Evolutionary conservation across 2,797 vertebrate genomes (phyloP), one percentile per base, ranked within the genome.

Genomic region (Anniella stebbinsi): DNA sequence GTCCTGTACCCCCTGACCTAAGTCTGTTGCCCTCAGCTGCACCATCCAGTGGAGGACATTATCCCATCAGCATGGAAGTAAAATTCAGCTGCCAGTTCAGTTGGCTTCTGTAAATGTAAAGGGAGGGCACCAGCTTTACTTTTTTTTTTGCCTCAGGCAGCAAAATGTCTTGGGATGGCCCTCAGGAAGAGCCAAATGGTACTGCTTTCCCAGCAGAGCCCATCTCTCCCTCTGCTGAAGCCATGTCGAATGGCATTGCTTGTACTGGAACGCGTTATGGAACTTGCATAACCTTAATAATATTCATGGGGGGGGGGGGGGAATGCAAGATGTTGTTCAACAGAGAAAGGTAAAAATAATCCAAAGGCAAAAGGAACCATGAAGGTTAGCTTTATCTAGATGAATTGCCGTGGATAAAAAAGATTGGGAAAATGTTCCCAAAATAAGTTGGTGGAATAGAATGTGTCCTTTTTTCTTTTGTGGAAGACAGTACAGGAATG

Each of bases 381-480:
- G 7, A 28, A 30, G 33, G 48, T 73, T 54, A 21, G 11, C 54
- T 73, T 51, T 21, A 85, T 21, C 11, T 23, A 36, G 13, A 45
- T 51, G 36, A 21, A 30, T 69, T 67, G 38, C 30, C 21, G 28
- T 33, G 67, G 30, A 84, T 72, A 25, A 54, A 84, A n/a, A 84
- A 28, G 33, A 51, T 25, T 70, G 45, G 33, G 18, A 54, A 48
- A 84, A 3, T 72, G 45, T 48, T 48, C 13, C 2, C 28, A 12
- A 48, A 77, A 13, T 25, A 78, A 81, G 17, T 57, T 33, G 51
- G 25, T 60, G 51, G 13, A 57, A 72, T 23, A 72, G 66, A 67
- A 87, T 77, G 30, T 87, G 77, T 57, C 23, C n/a, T 80, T 38
- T 54, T 89, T 60, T n/a, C 8, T 80, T 86, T 80, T 72, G 4